Conservation (phyloP, 2,113 vertebrate species). For the Ramphastos sulfuratus region DNA sequence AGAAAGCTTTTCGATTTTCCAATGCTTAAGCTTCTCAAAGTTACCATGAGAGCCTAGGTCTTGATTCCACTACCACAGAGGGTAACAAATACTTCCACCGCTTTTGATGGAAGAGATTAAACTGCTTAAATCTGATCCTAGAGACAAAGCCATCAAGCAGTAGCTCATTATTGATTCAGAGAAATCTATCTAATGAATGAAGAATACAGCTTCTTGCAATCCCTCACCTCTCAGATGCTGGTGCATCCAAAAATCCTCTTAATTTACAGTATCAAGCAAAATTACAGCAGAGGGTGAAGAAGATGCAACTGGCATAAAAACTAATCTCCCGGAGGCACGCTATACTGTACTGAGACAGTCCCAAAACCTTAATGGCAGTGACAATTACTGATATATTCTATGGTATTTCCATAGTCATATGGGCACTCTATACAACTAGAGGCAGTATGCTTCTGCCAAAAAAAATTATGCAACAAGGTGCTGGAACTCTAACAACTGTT, state of each 20-base stretch:
- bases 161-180: neutral
- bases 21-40: neutral
- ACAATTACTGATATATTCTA: neutral
- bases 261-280: neutral
- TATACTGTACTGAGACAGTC: neutral
- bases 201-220: neutral
- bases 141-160: neutral
- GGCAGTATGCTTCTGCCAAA: neutral
- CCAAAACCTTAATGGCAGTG: neutral
- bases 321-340: neutral
- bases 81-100: neutral
- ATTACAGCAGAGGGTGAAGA: neutral
- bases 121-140: neutral
- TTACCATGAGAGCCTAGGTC: neutral
- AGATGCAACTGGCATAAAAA: neutral
- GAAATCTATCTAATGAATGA: neutral
- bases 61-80: neutral
- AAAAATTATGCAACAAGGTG: neutral
- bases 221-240: neutral
- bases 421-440: neutral
- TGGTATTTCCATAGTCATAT: neutral
- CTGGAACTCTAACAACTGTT: neutral
- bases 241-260: neutral
- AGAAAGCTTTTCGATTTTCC: neutral
- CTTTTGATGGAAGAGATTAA: neutral